Conservation (phyloP, 2,113 vertebrate species). For the Eolophus roseicapilla region DNA sequence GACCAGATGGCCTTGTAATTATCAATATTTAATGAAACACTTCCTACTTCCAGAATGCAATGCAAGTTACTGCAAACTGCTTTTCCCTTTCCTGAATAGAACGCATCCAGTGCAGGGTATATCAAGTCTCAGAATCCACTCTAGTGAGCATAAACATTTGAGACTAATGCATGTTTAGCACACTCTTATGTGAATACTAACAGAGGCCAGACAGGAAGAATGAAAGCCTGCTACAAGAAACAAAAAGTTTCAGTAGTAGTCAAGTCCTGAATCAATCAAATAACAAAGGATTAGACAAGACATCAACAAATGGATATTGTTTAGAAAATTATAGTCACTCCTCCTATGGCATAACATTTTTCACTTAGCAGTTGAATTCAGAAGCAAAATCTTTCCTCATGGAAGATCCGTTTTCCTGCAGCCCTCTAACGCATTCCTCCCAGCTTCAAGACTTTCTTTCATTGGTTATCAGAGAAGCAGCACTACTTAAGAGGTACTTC, state of each 20-base stretch:
- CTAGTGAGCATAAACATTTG: neutral
- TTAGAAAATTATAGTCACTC: neutral
- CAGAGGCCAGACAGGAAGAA: neutral
- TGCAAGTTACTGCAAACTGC: neutral
- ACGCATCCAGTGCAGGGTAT: rapidly evolving
- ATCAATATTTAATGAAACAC: neutral
- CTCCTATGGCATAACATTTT: neutral
- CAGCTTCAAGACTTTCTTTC: neutral
- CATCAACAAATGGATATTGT: neutral
- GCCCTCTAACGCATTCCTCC: neutral
- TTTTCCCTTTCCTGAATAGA: neutral
- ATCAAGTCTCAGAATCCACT: neutral
- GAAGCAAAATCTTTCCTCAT: neutral
- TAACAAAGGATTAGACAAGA: neutral
- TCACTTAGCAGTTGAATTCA: neutral
- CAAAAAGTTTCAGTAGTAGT: neutral
- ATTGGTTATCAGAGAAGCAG: neutral
- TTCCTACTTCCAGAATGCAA: neutral
- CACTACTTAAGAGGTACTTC: neutral
- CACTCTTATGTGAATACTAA: neutral
- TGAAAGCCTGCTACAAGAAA: neutral
- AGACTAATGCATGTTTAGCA: neutral
- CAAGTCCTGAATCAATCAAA: neutral
- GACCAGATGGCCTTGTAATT: neutral
- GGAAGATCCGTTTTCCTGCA: neutral